Evolutionary conservation across 2,797 vertebrate genomes (phyloP).

Genomic region (Harpagifer antarcticus): DNA sequence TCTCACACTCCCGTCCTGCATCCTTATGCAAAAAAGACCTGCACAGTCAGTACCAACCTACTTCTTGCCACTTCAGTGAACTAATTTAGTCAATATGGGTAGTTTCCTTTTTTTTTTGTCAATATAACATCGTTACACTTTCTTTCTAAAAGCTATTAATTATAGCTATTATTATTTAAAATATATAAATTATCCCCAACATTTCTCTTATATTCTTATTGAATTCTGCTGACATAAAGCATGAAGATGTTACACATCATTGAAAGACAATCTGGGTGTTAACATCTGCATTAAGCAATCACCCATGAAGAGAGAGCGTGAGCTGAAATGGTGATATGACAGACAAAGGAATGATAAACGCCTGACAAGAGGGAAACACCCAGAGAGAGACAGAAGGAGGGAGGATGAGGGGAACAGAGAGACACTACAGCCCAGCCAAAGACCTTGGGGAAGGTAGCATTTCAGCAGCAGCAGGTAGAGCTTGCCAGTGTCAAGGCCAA

Average conservation of each 20-base stretch:
- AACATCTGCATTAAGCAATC: conserved; percentile 37
- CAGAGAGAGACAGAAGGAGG: conserved; percentile 6
- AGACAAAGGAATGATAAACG: conserved; percentile 38
- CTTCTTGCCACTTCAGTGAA: neutral
- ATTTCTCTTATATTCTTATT: neutral
- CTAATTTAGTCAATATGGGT: neutral
- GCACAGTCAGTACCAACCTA: neutral
- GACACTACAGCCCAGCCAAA: conserved; percentile 22
- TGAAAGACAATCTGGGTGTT: neutral
- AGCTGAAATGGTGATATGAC: conserved; percentile 29
- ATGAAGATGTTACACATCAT: conserved; percentile 17
- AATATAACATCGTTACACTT: neutral
- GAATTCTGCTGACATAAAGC: neutral
- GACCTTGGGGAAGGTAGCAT: conserved; percentile 43
- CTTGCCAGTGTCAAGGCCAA: conserved; percentile 16
- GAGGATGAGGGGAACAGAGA: conserved; percentile 15
- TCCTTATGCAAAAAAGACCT: neutral
- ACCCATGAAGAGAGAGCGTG: conserved; percentile 15
- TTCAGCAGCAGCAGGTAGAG: conserved; percentile 33
- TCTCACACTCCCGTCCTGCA: neutral
- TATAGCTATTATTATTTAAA: no score
- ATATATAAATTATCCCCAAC: no score
- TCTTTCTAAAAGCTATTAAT: no score
- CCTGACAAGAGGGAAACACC: conserved; percentile 12
- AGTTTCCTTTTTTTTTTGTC: neutral